These are phyloP conservation scores for Macrostomum lignano DNA, from an alignment of 1,140 invertebrate species.

Conservation along the genomic window DNA sequence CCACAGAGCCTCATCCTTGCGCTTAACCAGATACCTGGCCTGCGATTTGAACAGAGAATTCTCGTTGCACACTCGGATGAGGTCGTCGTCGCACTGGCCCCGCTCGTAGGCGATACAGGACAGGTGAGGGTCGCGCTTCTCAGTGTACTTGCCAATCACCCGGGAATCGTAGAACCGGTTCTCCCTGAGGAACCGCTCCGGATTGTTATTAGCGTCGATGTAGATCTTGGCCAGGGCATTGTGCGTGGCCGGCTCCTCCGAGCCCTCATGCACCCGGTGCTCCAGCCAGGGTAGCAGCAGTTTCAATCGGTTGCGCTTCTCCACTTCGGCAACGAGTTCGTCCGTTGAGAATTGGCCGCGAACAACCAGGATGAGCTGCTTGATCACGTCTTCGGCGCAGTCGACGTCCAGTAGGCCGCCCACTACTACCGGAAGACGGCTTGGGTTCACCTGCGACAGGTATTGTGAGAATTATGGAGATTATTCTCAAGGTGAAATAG, in stretches of 20 bases:
- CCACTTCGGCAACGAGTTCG: constrained; percentile 88
- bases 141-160: constrained; percentile 86
- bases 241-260: constrained; percentile 80
- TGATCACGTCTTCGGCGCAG: constrained; percentile 93
- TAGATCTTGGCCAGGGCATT: constrained; percentile 98
- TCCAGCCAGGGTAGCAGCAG: constrained; percentile 82
- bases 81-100: constrained; percentile 77
- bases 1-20: constrained; percentile 79
- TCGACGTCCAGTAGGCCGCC: constrained; percentile 89
- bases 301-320: constrained; percentile 81
- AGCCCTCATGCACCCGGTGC: constrained; percentile 75
- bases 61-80: constrained; percentile 90
- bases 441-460: constrained; percentile 92
- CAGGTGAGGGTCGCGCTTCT: constrained; percentile 90
- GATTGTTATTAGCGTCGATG: constrained; percentile 97
- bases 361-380: constrained; percentile 84
- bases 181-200: constrained; percentile 76
- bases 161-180: constrained; percentile 75
- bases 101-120: constrained; percentile 95
- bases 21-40: constrained; percentile 69
- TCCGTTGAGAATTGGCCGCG: constrained; percentile 92
- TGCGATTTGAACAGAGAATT: constrained; percentile 94
- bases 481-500: too few relatives aligned
- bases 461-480: too few relatives aligned
- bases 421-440: constrained; percentile 76